Conservation (phyloP, 2,797 vertebrate species). For the Falco biarmicus region DNA sequence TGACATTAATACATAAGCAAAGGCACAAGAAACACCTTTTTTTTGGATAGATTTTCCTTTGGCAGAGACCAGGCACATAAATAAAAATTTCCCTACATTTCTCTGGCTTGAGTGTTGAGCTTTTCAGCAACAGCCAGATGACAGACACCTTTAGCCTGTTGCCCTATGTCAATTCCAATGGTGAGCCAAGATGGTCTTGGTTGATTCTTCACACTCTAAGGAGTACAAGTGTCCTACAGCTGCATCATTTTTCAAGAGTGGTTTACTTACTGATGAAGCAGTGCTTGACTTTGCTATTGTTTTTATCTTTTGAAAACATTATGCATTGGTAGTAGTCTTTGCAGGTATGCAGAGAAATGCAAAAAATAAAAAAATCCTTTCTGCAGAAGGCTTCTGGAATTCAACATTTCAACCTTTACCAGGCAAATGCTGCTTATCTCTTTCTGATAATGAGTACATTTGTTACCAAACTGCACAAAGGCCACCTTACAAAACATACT, state of each 20-base stretch:
- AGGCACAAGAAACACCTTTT: background rate
- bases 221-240: background rate
- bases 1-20: background rate
- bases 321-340: background rate
- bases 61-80: background rate
- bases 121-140: background rate
- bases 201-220: background rate
- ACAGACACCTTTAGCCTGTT: background rate
- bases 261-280: background rate
- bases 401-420: background rate
- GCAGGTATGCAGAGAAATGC: background rate
- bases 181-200: background rate
- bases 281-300: background rate
- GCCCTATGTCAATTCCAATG: background rate
- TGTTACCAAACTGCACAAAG: constrained; percentile 12
- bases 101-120: background rate
- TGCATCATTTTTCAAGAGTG: background rate
- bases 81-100: background rate
- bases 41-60: background rate
- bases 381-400: background rate
- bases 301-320: background rate
- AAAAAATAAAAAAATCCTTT: background rate
- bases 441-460: background rate
- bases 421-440: background rate
- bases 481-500: background rate